Evolutionary conservation across 2,888 invertebrate species (phyloP), one percentile per base, ranked within the genome.

Genomic region (Callinectes sapidus): DNA sequence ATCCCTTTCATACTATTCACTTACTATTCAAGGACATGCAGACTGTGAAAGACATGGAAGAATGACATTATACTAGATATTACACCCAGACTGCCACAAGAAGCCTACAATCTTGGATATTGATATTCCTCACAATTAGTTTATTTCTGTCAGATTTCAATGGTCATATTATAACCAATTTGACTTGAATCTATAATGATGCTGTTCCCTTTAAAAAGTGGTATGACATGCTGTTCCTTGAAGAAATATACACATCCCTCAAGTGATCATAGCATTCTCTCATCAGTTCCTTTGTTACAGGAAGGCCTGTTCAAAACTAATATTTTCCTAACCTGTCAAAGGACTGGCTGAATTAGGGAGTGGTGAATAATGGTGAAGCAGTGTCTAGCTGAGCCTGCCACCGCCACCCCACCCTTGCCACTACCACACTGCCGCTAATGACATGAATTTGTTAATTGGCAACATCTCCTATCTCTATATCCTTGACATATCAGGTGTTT

Each of bases 331-430:
- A 71, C n/a, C n/a, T 71, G 71, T 28, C 8, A 71, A 8, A 71
- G 28, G 23, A 2, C 28, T 28, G n/a, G 28, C 61, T 71, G 71
- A 28, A 28, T 71, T 28, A 71, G 71, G 71, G 71, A 71, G 28
- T 71, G 71, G 71, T 71, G 71, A 71, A 71, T 71, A 28, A 71
- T 71, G 71, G 71, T 71, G 71, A 71, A 28, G 16, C 16, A 71
- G 71, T 71, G 71, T 6, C n/a, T 61, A 3, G 23, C 61, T 61
- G 61, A 10, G 48, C 8, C 48, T 48, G 48, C 48, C 48, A 48
- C 48, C 0, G 48, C 48, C 48, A 48, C 61, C 61, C 23, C 23
- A 61, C 18, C 61, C 61, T 23, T 23, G 23, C 61, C 61, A 61
- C 18, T 61, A 61, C 23, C 61, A 61, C 61, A 61, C 23, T 61